These are phyloP conservation scores for Carpatolechia fugitivella DNA, from an alignment of 2,888 invertebrate genomes.

Conservation along the genomic window DNA sequence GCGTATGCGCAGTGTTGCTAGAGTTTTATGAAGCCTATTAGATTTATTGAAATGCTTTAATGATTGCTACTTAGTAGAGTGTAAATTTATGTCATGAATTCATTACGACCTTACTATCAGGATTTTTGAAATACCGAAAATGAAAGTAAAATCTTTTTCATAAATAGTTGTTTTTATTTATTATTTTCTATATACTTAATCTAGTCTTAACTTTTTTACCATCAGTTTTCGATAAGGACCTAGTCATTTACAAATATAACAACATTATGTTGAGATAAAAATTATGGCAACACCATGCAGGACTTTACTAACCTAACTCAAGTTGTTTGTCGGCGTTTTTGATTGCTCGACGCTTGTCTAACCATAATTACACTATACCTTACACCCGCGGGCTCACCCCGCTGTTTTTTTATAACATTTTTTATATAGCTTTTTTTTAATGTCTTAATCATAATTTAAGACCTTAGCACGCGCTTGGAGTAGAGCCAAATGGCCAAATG, in stretches of 20 bases:
- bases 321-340: conserved; percentile 70
- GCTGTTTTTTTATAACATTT: conserved; percentile 29
- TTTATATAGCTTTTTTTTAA: conserved; percentile 34
- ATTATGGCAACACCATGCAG: conserved; percentile 24
- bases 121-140: no score
- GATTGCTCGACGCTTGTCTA: conserved; percentile 64
- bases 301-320: conserved; percentile 22
- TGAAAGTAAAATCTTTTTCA: no score
- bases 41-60: no score
- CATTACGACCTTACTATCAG: no score
- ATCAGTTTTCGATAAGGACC: no score
- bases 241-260: no score
- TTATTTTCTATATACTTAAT: no score
- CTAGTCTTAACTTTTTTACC: no score
- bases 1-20: conserved; percentile 23
- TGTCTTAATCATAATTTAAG: conserved; percentile 46
- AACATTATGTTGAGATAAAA: background rate
- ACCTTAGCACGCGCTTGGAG: conserved; percentile 32
- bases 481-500: background rate
- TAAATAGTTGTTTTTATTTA: no score
- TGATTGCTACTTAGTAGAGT: background rate
- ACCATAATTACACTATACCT: conserved; percentile 76
- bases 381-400: conserved; percentile 57
- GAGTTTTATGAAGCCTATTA: background rate
- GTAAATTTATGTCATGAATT: no score